Base-by-base conservation (phyloP, 2,888 invertebrate genomes). In the Petrophora chlorosata region DNA sequence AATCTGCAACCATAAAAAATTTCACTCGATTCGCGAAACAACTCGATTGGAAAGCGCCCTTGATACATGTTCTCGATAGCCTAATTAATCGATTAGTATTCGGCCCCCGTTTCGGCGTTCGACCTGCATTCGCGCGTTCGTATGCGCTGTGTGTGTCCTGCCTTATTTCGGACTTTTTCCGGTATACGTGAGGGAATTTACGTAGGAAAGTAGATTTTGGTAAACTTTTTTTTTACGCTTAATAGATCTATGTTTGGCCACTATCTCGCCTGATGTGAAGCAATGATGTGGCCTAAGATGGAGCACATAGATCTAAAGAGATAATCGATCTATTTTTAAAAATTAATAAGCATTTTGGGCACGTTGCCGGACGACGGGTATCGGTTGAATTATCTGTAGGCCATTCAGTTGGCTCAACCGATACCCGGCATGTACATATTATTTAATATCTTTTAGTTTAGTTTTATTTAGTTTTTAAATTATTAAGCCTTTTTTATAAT, bases 71-170 rank as follows among this genome's bases (percentile, higher is more conserved):
- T 17, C 29, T 23, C 12, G 30, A 28, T 49, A 14, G 9, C 28
- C 26, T 39, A 51, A 51, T 47, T 43, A 47, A 39, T 39, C 46
- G 46, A 30, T 52, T 47, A 34, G 42, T 38, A 52, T 52, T 52
- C 52, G 42, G 23, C 12, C 10, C 19, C 33, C 30, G 38, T 39
- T 39, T 38, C 39, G 29, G 44, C 10, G 23, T 41, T 41, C 36
- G 43, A 33, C 38, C 42, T 39, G 35, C 14, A 36, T 48, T 32
- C 19, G 38, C 28, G 22, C 40, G 23, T 47, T 47, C 29, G 23
- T 10, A 35, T 10, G n/a, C 14, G 19, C 8, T 26, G 32, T 26
- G 16, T 25, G 26, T 13, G 14, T 5, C 23, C 29, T 9, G 9
- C 40, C 34, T 35, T 40, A 29, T 29, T 47, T 40, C 3, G 39